Base-by-base conservation (phyloP, 2,797 vertebrate genomes). In the Siniperca obscura region DNA sequence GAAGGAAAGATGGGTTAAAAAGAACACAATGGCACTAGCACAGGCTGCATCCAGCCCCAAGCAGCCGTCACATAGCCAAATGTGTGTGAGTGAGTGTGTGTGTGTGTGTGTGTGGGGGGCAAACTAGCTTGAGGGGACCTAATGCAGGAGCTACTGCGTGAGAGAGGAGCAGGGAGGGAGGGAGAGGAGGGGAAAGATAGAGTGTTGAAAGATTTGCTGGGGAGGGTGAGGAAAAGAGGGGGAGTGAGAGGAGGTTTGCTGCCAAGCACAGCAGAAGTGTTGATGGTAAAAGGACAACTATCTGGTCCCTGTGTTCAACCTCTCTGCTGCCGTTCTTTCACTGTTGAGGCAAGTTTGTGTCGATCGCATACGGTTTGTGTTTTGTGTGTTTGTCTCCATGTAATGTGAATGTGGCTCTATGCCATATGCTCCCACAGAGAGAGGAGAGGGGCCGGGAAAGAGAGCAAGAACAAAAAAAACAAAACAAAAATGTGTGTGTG, bases 221-320 rank as follows among this genome's bases (percentile, higher is more conserved):
- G 74, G 87, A 85, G 78, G 75, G 82, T 52, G 83, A 86, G 82
- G 71, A 70, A 74, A 82, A 76, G 84, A 57, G 62, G 73, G 56
- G 82, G 84, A 66, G 66, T 38, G 75, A 84, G 80, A 80, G 75
- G 82, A 77, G 62, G 46, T 81, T 52, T 38, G 83, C 87, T 92
- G 92, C 90, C 91, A 90, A 93, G 90, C 74, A 70, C 87, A 84
- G 89, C 75, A 87, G 53, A 89, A 90, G 90, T 92, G 91, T 90
- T 90, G 91, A 92, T 92, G 86, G 89, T 89, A 82, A 93, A 86
- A 94, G 88, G 84, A 90, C 91, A 89, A 87, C 87, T 87, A 87
- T 91, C 90, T 87, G 89, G 86, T 88, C 86, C 78, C 57, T 4
- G 73, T 80, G 65, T 76, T 82, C 77, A 76, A 30, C 73, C 77